Conservation (phyloP, 2,797 vertebrate species). For the Rhadinocentrus ornatus region DNA sequence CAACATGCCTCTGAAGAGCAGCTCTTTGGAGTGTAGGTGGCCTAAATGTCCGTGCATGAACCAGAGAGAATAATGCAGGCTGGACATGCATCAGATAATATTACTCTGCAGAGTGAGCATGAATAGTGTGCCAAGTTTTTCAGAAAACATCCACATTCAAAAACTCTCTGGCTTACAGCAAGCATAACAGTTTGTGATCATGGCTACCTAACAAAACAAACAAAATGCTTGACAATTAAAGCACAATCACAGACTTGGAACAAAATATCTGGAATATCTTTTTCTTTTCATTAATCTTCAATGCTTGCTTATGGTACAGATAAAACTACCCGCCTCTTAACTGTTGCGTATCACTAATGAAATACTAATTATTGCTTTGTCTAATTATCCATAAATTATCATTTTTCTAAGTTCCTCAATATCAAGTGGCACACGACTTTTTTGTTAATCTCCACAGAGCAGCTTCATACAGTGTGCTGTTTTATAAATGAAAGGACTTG, state of each 20-base stretch:
- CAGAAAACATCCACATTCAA: slow-evolving; percentile 7
- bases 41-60: slow-evolving; percentile 52
- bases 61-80: slow-evolving; percentile 30
- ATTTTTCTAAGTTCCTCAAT: background rate
- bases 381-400: background rate
- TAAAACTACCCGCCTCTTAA: background rate
- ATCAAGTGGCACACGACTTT: no score
- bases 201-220: background rate
- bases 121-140: slow-evolving; percentile 31
- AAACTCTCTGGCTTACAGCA: slow-evolving; percentile 25
- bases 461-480: background rate
- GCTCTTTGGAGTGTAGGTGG: slow-evolving; percentile 34
- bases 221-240: background rate
- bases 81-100: slow-evolving; percentile 19
- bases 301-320: background rate
- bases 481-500: background rate
- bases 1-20: slow-evolving; percentile 50
- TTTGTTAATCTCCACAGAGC: background rate
- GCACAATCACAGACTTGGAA: background rate
- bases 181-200: slow-evolving; percentile 16
- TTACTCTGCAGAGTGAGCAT: slow-evolving; percentile 21
- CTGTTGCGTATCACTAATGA: background rate
- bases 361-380: background rate
- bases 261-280: background rate
- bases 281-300: background rate